Evolutionary conservation across 2,888 invertebrate species (phyloP), one percentile per base, ranked within the genome.

Genomic region (Subacronicta megacephala): DNA sequence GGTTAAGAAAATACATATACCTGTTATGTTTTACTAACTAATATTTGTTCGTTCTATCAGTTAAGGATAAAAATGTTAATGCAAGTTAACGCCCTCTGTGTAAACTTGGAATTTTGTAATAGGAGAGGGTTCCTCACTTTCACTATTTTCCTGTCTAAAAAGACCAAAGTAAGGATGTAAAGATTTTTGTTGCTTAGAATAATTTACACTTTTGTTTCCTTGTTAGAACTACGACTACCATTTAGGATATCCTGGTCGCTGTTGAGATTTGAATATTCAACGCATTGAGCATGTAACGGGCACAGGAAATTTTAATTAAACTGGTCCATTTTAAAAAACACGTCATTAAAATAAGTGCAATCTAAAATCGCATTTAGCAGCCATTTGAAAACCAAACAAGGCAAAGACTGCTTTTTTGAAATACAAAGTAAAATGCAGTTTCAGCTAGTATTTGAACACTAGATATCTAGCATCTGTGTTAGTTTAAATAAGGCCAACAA

Each of bases 151-250:
- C 26, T 36, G 44, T 4, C 20, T 37, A 38, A 36, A 36, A 50
- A 16, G 10, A 16, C 16, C 9, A 45, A 66, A 63, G 68, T 53
- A 67, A 47, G 63, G 6, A 12, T 12, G 16, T 29, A n/a, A 18
- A 38, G 2, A 40, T 36, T 26, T 55, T 46, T 31, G 38, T 31
- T 17, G 43, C 15, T 15, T 52, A 18, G 7, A 31, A 52, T 59
- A 57, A 63, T 53, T 44, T 47, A 29, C 31, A 50, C 68, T 63
- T 69, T 65, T 70, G 51, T 62, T 65, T 72, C 75, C 71, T 62
- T 72, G 29, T 70, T 70, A 49, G 46, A 12, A 55, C 20, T 10
- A 16, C 7, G 33, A 23, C 23, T 33, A 31, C 49, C 46, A 56
- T 70, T 51, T 56, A 45, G 71, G 65, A 74, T 74, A 40, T 72